These are phyloP conservation scores for Xestia xanthographa DNA, from an alignment of 2,888 invertebrate genomes.

Conservation along the genomic window DNA sequence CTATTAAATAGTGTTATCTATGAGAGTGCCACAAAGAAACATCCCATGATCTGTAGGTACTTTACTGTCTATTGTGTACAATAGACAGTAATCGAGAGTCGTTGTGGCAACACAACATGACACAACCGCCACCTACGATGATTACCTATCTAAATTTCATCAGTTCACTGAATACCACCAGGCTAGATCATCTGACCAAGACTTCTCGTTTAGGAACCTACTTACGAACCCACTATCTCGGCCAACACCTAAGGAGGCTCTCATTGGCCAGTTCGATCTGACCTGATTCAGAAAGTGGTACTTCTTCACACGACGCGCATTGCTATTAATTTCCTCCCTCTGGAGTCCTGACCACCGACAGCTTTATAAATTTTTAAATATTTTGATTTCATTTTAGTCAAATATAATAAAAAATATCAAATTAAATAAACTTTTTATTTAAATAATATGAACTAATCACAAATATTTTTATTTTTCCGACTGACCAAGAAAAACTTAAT, in stretches of 20 bases:
- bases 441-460: not conserved
- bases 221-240: too few species aligned
- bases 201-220: not conserved
- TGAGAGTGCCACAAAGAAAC: not conserved
- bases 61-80: not conserved
- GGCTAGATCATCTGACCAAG: not conserved
- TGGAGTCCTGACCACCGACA: not conserved
- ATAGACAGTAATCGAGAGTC: not conserved
- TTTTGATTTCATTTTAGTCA: not conserved
- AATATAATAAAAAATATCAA: too few species aligned
- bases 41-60: not conserved
- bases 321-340: not conserved
- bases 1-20: too few species aligned
- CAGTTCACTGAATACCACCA: not conserved
- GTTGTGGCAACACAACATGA: not conserved
- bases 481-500: not conserved
- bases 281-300: not conserved
- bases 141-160: too few species aligned
- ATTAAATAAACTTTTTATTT: not conserved
- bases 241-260: too few species aligned
- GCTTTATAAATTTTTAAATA: not conserved
- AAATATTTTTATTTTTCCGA: not conserved
- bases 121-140: not conserved
- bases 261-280: not conserved
- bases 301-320: not conserved